phyloP scores from a whole-genome alignment of 2,888 invertebrate genomes.

The Drosophila antonietae region DNA sequence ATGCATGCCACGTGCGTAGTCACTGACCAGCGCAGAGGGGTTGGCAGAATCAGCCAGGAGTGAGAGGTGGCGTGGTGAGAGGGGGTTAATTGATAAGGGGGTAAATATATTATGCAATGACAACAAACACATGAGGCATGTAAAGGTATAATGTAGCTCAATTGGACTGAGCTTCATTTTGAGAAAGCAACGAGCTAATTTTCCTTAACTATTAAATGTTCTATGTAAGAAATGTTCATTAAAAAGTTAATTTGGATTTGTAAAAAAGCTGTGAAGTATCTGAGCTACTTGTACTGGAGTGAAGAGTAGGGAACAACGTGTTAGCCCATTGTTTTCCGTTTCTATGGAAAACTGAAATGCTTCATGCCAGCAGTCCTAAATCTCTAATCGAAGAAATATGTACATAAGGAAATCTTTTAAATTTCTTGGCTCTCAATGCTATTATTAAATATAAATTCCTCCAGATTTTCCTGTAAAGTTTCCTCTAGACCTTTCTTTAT shows the following conservation, averaged over 20 bases:
- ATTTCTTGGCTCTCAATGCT: background rate
- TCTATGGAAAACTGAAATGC: no score
- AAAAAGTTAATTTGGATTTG: background rate
- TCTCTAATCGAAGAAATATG: no score
- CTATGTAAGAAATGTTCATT: background rate
- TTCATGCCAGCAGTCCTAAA: no score
- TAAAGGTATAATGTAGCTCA: no score
- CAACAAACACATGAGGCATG: background rate
- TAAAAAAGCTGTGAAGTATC: background rate
- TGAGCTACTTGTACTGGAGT: no score
- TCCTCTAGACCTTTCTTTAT: background rate
- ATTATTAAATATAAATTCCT: background rate
- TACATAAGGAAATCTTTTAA: background rate
- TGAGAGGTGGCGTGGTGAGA: accelerated
- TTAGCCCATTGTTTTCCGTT: no score
- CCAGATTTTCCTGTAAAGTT: background rate
- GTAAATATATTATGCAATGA: background rate
- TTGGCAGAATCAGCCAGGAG: background rate
- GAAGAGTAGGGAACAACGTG: no score
- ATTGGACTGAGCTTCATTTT: background rate
- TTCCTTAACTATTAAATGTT: no score
- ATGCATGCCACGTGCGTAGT: slow-evolving; percentile 67
- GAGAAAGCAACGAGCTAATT: background rate
- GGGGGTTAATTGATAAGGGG: background rate
- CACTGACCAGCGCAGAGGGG: slow-evolving; percentile 19